Evolutionary conservation across 2,797 vertebrate species (phyloP), one percentile per base, ranked within the genome.

Genomic region (Euphonia xanthogaster): DNA sequence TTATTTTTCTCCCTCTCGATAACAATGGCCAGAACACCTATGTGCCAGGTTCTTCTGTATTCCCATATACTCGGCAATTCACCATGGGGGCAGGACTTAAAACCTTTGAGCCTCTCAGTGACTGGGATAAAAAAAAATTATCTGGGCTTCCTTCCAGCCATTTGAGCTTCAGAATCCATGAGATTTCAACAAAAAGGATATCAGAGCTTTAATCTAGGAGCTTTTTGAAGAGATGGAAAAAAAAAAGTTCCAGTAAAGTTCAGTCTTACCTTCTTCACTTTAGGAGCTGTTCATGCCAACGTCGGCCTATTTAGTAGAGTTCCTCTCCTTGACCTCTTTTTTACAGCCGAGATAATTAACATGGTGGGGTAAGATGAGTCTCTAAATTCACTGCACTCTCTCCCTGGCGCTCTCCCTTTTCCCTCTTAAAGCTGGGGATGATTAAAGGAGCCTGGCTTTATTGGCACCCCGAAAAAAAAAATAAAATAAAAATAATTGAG

Each of bases 81-180:
- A 96, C 97, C 96, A 53, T 95, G 96, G 97, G 97, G 96, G 87
- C 97, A 97, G 96, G 95, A 98, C 97, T 98, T 97, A 93, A 98
- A 98, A 98, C 97, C 97, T 98, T 97, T 98, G 97, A 98, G 97
- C 97, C 95, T 96, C 97, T 95, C 96, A 98, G 97, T 97, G 96
- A 97, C 97, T 97, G 92, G 95, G 96, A 98, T 98, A 97, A 95
- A 96, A 97, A 96, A 97, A 98, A 97, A 97, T 96, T 97, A 97
- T 97, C 97, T 97, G 96, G 97, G 97, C 97, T 97, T 97, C 97
- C 95, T 98, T 98, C 97, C 96, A 96, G 95, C 97, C 97, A 96
- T 97, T 97, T 97, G 93, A 97, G 97, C 97, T 97, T 97, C 97
- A 97, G 97, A 97, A 98, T 98, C 97, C 97, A 97, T 95, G 95